Evolutionary conservation across 2,888 invertebrate species (phyloP), one percentile per base, ranked within the genome.

Genomic region (Nasonovia ribisnigri): DNA sequence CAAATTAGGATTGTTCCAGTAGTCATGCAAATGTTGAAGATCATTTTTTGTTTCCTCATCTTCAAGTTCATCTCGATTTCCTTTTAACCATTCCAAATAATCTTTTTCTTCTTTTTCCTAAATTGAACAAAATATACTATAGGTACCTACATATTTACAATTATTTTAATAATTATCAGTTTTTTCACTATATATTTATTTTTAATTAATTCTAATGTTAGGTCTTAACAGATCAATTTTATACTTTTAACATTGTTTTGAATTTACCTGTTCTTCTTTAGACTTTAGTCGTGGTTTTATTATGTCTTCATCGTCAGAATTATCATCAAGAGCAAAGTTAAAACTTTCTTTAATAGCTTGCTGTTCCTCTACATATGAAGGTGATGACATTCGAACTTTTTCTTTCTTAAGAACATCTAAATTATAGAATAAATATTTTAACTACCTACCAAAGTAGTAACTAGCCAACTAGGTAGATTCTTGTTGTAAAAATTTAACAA

Each of bases 1-100:
- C 46, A 99, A 96, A 94, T 97, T 97, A 36, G 98, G 98, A 96
- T 98, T 97, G 29, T 96, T 97, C 99, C 99, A 99, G 95, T 97
- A 98, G 48, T 98, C 97, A 95, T 97, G 97, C 67, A 99, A 96
- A 0, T 97, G 97, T 94, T 97, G 97, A 95, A 98, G 96, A 87
- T 97, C 97, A 92, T 96, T 96, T 95, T 97, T 97, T 57, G 95
- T 96, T 77, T 97, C 96, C 88, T 96, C 95, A 95, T 97, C 96
- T 77, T 97, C 96, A 88, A 97, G 96, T 90, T 96, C 95, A 6
- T 97, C 96, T 54, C 96, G 96, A 95, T 97, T 97, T 1, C 98
- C 99, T 94, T 97, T 97, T 84, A 99, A 96, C 97, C 98, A 99
- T 94, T 97, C 97, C 94, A 97, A 97, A 95, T 97, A 98, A 94